Evolutionary conservation across 92 coral and sea anemone genomes (phyloP).

Genomic region (Porites divaricata): DNA sequence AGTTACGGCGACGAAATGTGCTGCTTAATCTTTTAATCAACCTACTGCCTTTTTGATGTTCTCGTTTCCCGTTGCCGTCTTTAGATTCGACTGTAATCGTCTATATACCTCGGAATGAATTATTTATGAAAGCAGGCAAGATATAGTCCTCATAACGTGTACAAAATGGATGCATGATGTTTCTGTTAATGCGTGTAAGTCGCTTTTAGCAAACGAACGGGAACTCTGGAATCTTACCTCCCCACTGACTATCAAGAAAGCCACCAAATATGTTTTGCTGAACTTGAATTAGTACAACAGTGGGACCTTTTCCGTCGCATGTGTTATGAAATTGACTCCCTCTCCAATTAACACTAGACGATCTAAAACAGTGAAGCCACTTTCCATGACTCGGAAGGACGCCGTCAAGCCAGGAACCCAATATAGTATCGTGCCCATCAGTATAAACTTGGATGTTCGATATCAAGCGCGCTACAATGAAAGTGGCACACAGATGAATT

Average conservation of each 20-base stretch:
- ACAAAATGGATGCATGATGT: too few species aligned
- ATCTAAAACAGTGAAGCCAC: slow-evolving; percentile 5
- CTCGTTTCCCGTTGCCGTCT: too few species aligned
- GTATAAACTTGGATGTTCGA: slow-evolving; percentile 4
- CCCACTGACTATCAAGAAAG: slow-evolving; percentile 26
- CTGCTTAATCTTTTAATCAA: too few species aligned
- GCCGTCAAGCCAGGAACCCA: slow-evolving; percentile 28
- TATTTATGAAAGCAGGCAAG: too few species aligned
- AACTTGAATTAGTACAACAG: slow-evolving; percentile 2
- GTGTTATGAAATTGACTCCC: not conserved
- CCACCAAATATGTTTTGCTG: slow-evolving; percentile 27
- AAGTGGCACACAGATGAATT: too few species aligned
- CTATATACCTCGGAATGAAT: too few species aligned
- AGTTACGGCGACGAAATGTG: too few species aligned
- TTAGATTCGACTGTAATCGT: too few species aligned
- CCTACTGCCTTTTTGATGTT: too few species aligned
- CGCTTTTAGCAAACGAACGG: too few species aligned
- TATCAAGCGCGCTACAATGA: slow-evolving; percentile 13
- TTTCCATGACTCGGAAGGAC: slow-evolving; percentile 11
- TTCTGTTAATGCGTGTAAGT: too few species aligned
- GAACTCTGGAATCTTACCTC: slow-evolving; percentile 11
- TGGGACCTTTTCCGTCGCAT: slow-evolving; percentile 31
- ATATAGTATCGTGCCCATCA: slow-evolving; percentile 14
- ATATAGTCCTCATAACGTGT: too few species aligned
- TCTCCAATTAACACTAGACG: not conserved